phyloP scores from a whole-genome alignment of 2,113 vertebrate species.

The Eclectus roratus region DNA sequence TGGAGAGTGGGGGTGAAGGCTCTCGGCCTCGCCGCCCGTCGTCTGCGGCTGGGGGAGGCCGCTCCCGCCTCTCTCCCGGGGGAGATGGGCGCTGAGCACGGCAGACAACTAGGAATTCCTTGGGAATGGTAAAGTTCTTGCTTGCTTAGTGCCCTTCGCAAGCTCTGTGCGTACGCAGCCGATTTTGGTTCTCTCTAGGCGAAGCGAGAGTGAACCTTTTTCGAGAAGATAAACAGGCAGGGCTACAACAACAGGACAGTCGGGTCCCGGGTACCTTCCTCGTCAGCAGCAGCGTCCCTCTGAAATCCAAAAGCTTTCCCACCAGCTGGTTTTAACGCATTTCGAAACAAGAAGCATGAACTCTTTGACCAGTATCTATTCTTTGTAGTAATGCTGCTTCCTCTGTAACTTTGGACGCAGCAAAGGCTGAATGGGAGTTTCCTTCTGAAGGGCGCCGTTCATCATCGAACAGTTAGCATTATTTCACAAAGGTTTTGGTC shows the following conservation, averaged over 20 bases:
- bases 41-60: rapidly evolving
- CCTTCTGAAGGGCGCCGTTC: background rate
- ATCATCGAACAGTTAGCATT: rapidly evolving
- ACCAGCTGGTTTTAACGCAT: background rate
- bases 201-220: background rate
- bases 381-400: background rate
- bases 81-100: background rate
- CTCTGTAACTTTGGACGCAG: background rate
- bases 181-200: rapidly evolving
- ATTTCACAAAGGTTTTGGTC: background rate
- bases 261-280: too few species aligned
- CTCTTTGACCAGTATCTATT: rapidly evolving
- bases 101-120: rapidly evolving
- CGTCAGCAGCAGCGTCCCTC: background rate
- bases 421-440: background rate
- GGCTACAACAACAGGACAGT: background rate
- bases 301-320: background rate
- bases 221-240: background rate
- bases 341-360: rapidly evolving
- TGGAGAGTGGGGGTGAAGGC: too few species aligned
- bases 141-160: background rate
- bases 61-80: too few species aligned
- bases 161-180: rapidly evolving
- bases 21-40: too few species aligned
- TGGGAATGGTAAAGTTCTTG: background rate